Conservation (phyloP, 2,888 invertebrate species). For the Cheilosia vernalis region DNA sequence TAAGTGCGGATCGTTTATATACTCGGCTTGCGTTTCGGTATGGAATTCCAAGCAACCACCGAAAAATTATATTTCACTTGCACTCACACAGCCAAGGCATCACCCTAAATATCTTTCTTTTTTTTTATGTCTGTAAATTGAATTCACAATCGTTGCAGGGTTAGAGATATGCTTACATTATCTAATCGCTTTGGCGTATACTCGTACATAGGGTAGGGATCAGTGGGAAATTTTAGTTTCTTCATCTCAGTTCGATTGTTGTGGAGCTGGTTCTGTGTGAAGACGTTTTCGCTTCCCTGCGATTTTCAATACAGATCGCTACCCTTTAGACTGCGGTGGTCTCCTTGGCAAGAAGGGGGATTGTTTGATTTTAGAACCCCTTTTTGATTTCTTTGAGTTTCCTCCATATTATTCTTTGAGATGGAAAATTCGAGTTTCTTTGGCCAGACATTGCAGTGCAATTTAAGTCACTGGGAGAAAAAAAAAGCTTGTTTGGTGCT, state of each 20-base stretch:
- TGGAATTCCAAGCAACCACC: slow-evolving; percentile 63
- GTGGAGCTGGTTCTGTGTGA: slow-evolving; percentile 33
- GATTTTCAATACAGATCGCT: slow-evolving; percentile 10
- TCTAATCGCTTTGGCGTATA: slow-evolving; percentile 63
- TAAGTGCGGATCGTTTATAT: slow-evolving; percentile 64
- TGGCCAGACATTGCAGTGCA: not conserved
- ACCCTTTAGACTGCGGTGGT: not conserved
- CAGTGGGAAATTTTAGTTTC: slow-evolving; percentile 59
- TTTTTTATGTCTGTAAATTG: slow-evolving; percentile 49
- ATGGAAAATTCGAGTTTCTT: not conserved
- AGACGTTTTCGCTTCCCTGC: slow-evolving; percentile 37
- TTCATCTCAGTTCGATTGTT: slow-evolving; percentile 51
- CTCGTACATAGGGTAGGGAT: slow-evolving; percentile 54
- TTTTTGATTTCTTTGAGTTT: not conserved
- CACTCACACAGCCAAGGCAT: slow-evolving; percentile 20
- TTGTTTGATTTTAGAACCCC: not conserved
- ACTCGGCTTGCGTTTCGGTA: slow-evolving; percentile 43
- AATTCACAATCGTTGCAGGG: slow-evolving; percentile 60
- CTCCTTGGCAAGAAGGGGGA: slow-evolving; percentile 2
- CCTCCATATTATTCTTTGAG: not conserved
- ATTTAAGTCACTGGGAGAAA: not conserved
- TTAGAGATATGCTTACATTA: slow-evolving; percentile 59
- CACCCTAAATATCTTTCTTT: slow-evolving; percentile 52
- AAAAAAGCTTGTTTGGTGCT: slow-evolving; percentile 11
- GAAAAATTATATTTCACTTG: slow-evolving; percentile 35